A percentile compares a stretch with the other conserved stretches of the same genome.
Conservation (phyloP, 2,797 vertebrate species). For the Periophthalmus magnuspinnatus region DNA sequence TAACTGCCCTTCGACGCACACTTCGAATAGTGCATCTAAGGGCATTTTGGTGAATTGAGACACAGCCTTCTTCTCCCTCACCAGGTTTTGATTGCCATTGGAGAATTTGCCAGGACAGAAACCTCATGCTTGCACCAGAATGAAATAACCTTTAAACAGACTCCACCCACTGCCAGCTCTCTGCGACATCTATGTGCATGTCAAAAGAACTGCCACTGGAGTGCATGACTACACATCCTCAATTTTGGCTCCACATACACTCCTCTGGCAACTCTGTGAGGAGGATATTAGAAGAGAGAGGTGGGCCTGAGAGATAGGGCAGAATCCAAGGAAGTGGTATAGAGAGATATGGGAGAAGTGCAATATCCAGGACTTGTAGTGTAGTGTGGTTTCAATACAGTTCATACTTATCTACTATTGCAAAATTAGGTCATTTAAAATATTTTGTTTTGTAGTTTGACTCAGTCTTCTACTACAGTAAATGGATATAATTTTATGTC, state of each 20-base stretch:
- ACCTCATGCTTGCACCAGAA: slow-evolving; percentile 56
- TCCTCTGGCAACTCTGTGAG: not conserved
- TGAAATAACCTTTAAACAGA: slow-evolving; percentile 49
- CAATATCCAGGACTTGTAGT: not conserved
- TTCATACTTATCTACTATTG: too few relatives aligned
- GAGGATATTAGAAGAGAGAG: not conserved
- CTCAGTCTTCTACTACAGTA: too few relatives aligned
- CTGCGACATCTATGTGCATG: slow-evolving; percentile 26
- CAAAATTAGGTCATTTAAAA: too few relatives aligned
- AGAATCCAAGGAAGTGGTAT: not conserved
- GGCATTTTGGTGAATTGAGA: too few relatives aligned
- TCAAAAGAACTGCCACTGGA: slow-evolving; percentile 39
- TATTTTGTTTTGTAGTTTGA: too few relatives aligned
- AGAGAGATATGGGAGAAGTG: slow-evolving; percentile 16
- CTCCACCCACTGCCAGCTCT: not conserved
- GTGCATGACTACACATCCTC: not conserved
- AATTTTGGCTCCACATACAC: slow-evolving; percentile 1
- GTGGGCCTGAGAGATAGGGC: slow-evolving; percentile 4
- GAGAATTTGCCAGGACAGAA: slow-evolving; percentile 69
- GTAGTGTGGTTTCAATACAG: too few relatives aligned
- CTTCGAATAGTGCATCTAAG: too few relatives aligned
- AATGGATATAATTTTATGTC: too few relatives aligned
- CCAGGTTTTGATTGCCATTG: slow-evolving; percentile 64
- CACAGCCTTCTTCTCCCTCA: not conserved
- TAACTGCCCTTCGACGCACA: too few relatives aligned